Evolutionary conservation across 2,888 invertebrate genomes (phyloP), one percentile per base, ranked within the genome.

Genomic region (Peribatodes rhomboidaria): DNA sequence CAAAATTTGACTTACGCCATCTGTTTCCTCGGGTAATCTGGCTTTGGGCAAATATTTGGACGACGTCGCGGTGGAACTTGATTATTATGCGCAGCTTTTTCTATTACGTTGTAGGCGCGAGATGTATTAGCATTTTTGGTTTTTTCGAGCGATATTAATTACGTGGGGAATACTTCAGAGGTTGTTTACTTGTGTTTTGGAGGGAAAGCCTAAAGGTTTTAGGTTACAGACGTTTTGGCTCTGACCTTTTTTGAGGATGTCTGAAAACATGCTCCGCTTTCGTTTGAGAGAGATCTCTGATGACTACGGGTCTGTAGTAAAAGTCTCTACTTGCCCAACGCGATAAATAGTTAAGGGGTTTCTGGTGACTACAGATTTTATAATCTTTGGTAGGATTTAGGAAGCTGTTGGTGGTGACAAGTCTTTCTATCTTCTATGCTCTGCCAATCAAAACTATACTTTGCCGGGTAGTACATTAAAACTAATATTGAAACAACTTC

Each of bases 1-100:
- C 86, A 87, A 87, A 87, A 85, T 87, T 88, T 86, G 87, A 89
- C 87, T 86, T 80, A 81, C 79, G 81, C 82, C 88, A 88, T 86
- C 88, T 89, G 88, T 74, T 84, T 86, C 86, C 83, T 76, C 62
- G 74, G 81, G 81, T 84, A 81, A 85, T 82, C 84, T 84, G 75
- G 77, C 73, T 76, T 77, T 72, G 77, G 77, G 76, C 86, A 88
- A 89, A 89, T 89, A 89, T 90, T 90, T 89, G 83, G 67, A 64
- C 76, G 69, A 60, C 74, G 65, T 71, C 69, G 67, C 61, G 67
- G 70, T 75, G 71, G 69, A 61, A 77, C 75, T 78, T 78, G 81
- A 83, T 85, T 82, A 84, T 82, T 82, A 78, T 74, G 68, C 69
- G 68, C 50, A 57, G 68, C 66, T 72, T 70, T 62, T 72, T 72